These are phyloP conservation scores for Australoheros facetus DNA, from an alignment of 2,797 vertebrate species.

Conservation along the genomic window DNA sequence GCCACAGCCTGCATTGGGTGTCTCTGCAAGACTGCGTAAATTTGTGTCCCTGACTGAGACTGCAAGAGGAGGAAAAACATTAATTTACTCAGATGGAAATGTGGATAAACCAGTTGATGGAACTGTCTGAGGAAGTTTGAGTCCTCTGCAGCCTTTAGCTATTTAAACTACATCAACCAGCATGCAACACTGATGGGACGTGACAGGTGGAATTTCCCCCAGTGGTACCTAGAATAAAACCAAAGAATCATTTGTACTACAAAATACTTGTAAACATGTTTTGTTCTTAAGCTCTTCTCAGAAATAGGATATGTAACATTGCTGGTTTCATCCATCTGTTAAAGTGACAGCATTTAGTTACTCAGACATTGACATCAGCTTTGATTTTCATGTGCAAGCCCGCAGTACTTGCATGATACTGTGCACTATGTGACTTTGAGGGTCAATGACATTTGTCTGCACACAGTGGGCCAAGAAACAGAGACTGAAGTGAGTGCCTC, in stretches of 20 bases:
- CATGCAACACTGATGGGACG: constrained; percentile 78
- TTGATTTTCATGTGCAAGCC: neutral
- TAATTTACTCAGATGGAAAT: constrained; percentile 33
- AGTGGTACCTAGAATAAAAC: constrained; percentile 3
- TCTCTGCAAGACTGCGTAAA: constrained; percentile 25
- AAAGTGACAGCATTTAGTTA: neutral
- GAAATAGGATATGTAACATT: neutral
- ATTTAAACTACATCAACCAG: constrained; percentile 74
- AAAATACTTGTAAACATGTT: neutral
- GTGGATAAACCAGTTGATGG: constrained; percentile 58
- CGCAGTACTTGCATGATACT: constrained; percentile 5
- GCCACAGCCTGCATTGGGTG: constrained; percentile 25
- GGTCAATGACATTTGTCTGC: neutral
- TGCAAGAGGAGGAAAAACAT: constrained; percentile 9
- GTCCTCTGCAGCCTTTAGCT: constrained; percentile 72
- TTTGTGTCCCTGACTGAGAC: constrained; percentile 22
- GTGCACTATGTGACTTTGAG: neutral
- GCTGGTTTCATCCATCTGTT: neutral
- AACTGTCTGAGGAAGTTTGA: constrained; percentile 71
- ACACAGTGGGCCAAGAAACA: neutral
- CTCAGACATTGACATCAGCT: neutral
- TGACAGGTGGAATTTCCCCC: constrained; percentile 69
- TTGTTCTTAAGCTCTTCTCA: neutral
- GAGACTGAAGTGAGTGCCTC: neutral
- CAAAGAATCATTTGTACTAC: constrained; percentile 4